These are phyloP conservation scores for Pristionchus entomophagus DNA, from an alignment of 2,888 invertebrate genomes.

Conservation along the genomic window DNA sequence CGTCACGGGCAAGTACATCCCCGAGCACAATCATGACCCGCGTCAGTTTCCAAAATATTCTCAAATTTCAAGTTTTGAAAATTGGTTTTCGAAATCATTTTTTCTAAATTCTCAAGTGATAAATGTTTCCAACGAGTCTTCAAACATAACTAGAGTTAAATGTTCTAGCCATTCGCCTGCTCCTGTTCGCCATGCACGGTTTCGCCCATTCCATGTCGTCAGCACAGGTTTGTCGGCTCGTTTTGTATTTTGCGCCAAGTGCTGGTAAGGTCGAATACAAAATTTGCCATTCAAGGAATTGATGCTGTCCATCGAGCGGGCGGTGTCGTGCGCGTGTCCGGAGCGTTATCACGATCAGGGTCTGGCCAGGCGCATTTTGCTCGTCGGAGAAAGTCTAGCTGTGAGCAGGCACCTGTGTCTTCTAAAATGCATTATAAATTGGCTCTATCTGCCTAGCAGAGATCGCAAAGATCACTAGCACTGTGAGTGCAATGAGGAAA, in stretches of 20 bases:
- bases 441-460: too few relatives aligned
- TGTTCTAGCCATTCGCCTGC: neutral
- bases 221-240: neutral
- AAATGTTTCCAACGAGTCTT: too few relatives aligned
- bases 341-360: neutral
- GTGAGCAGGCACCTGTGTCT: neutral
- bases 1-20: neutral
- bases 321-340: neutral
- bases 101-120: too few relatives aligned
- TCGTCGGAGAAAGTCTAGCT: neutral
- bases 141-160: too few relatives aligned
- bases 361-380: neutral
- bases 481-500: neutral
- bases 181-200: neutral
- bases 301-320: constrained; percentile 1
- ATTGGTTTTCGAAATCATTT: too few relatives aligned
- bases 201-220: neutral
- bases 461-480: neutral
- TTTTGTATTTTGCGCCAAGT: too few relatives aligned
- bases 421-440: too few relatives aligned
- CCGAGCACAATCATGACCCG: constrained; percentile 16
- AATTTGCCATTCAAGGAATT: too few relatives aligned
- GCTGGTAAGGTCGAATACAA: too few relatives aligned
- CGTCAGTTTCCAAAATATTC: neutral
- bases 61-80: too few relatives aligned